Base-by-base conservation (phyloP, 2,888 invertebrate genomes). In the Amiota communis region DNA sequence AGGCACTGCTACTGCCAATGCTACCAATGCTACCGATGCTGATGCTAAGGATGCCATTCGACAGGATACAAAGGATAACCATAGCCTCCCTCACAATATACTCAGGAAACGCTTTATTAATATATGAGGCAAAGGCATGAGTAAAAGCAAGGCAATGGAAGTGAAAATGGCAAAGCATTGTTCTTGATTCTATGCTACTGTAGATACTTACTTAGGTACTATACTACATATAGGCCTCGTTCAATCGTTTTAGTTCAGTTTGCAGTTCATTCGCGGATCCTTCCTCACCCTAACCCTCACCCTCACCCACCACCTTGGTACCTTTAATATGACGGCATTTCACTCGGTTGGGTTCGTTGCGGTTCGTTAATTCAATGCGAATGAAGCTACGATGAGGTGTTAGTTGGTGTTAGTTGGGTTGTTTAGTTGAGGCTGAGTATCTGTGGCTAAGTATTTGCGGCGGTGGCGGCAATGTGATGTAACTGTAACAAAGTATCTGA, bases 341-440 rank as follows among this genome's bases (percentile, higher is more conserved):
- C 15, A 83, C 76, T 84, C 85, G 83, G 84, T 79, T 83, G 83
- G 78, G 78, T 74, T 86, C 84, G 81, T 75, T 76, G 76, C 79
- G 84, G 83, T 85, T 85, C 86, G 84, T 85, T 86, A 82, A 77
- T 71, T 84, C 75, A 78, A 74, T 74, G 81, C 76, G 79, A 73
- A 57, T 68, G 12, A 47, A 57, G 48, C 20, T 12, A 8, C n/a
- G 23, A 13, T 20, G 36, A 9, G 46, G 59, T 57, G 47, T 59
- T 10, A 65, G 46, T 46, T 13, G 56, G 56, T 20, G 36, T 36
- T 36, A 36, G 36, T 36, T 36, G 36, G 36, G 36, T 36, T 36
- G 36, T 36, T 36, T 36, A 36, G 36, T 36, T 53, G 53, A 53
- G 53, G 13, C n/a, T 53, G 53, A 53, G 12, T n/a, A 53, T 53